Evolutionary conservation across 1,140 invertebrate genomes (phyloP), one percentile per base, ranked within the genome.

Genomic region (Epicauta chinensis): DNA sequence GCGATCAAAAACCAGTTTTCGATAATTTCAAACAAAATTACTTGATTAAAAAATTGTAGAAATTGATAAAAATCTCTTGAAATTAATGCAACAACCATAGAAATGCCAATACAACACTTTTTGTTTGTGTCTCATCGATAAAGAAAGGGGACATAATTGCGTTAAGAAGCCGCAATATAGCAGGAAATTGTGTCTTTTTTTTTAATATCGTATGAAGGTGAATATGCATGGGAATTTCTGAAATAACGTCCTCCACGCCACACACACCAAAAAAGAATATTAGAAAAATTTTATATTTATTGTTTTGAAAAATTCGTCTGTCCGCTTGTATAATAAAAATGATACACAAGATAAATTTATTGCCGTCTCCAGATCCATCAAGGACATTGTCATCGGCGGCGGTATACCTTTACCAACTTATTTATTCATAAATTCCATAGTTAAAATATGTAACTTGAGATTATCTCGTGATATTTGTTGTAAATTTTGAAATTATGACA

Each of bases 91-190:
- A 49, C 46, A 49, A 38, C 46, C 46, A 38, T 49, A 49, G 23
- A 49, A 49, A 35, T 49, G 46, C 46, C n/a, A 49, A 49, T 49
- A 49, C 39, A 49, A 40, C 46, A 49, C 39, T 49, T 49, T 40
- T 10, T 9, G 3, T 34, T 11, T 34, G 3, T 34, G 12, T 34
- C 36, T 23, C 36, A 35, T 34, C 11, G 10, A 34, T 34, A 34
- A n/a, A 11, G 32, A 11, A 34, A 34, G 46, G 38, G 30, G 23
- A 36, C 16, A 49, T 49, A 49, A 49, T 40, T 49, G 46, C 46
- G 46, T 29, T 40, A 49, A 39, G 46, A 49, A 49, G 46, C 46
- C 46, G 46, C 37, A 49, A 29, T 38, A 49, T 49, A 23, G 10
- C 46, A 49, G 46, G 46, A 49, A 49, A 49, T 49, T 49, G 37